Conservation (phyloP, 2,888 invertebrate species). For the Athripsodes cinereus region DNA sequence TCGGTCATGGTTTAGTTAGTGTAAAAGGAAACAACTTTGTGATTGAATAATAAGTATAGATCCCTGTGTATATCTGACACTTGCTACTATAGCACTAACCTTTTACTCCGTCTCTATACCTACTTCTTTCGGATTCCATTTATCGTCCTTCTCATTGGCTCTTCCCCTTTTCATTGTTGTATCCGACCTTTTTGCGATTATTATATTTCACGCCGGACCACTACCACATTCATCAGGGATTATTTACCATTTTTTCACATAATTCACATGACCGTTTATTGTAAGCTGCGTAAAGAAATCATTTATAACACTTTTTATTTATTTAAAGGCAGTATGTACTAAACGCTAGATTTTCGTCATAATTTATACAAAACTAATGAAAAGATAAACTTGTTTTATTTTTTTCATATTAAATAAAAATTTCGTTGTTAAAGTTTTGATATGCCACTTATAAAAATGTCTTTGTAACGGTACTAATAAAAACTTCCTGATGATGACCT, state of each 20-base stretch:
- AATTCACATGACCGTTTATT: no score
- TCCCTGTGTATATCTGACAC: no score
- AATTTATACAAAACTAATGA: background rate
- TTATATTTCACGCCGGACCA: conserved; percentile 18
- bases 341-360: background rate
- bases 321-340: no score
- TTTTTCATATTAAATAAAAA: background rate
- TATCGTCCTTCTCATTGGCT: conserved; percentile 10
- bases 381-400: background rate
- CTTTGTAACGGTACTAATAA: no score
- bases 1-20: no score
- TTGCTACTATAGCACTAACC: no score
- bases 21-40: background rate
- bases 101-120: conserved; percentile 5
- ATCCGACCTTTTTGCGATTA: conserved; percentile 18
- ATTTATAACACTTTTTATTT: no score
- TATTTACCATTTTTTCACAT: background rate
- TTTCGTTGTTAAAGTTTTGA: no score
- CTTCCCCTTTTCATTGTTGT: conserved; percentile 2
- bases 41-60: conserved; percentile 2
- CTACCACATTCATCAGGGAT: background rate
- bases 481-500: background rate
- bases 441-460: no score
- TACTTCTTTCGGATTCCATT: conserved; percentile 14
- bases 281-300: no score